Base-by-base conservation (phyloP, 2,888 invertebrate species). In the Caenorhabditis imperialis region DNA sequence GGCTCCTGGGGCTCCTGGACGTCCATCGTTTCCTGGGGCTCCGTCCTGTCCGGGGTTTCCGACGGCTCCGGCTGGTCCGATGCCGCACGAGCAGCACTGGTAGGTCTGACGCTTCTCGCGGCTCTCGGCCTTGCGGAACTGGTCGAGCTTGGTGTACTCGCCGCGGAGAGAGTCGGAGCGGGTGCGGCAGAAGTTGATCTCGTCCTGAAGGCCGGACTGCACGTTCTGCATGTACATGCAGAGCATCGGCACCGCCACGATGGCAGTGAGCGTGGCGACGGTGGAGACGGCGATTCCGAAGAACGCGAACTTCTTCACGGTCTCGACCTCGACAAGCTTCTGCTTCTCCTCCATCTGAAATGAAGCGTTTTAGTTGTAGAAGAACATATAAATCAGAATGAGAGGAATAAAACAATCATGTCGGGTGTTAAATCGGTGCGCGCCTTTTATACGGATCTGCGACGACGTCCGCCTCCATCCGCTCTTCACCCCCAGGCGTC, bases 191-290 rank as follows among this genome's bases (percentile, higher is more conserved):
- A 82, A 84, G 69, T 82, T 82, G 76, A 84, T 79, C 79, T 84
- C 84, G 57, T 83, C 81, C 62, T 81, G 81, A 47, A 84, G 79
- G 44, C 81, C 75, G 38, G 81, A 79, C 65, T 84, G 84, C 20
- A 84, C 82, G 65, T 82, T 82, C 62, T 84, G 84, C 80, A 80
- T 75, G 73, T 82, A 82, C 75, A 81, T 81, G 74, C 79, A 82
- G 27, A 82, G 47, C 79, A 81, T 78, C 10, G 82, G 82, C 10
- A 82, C 79, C 18, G 76, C 79, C 25, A 82, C 60, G 54, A 82
- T 78, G 14, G 81, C 81, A 6, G 78, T 78, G 48, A 81, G 30
- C 10, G 78, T 81, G 58, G 82, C 82, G 30, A 81, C 67, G 27
- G 81, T 81, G 47, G 80, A 78, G 48, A 82, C 69, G 58, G 82